Base-by-base conservation (phyloP, 1,140 invertebrate species). In the Samia ricini region DNA sequence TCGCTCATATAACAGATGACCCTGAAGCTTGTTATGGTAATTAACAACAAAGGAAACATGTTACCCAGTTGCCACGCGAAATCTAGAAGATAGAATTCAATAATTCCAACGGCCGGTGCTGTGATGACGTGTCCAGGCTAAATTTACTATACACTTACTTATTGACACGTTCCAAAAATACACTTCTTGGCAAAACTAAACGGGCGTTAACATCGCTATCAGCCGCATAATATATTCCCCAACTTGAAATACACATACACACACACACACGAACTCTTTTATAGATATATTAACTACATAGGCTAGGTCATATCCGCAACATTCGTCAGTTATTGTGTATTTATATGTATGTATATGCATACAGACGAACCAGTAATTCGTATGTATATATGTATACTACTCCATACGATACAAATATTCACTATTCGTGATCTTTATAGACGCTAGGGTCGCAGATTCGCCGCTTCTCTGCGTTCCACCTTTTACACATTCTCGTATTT, bases 141-240 rank as follows among this genome's bases (percentile, higher is more conserved):
- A 80, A 85, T 78, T 81, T 85, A 85, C 80, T 72, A 76, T 77
- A 82, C 79, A 84, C 83, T 85, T 84, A 85, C 74, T 87, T 88
- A 88, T 88, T 88, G 85, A 88, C 85, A 86, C 79, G 84, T 83
- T 87, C 85, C 84, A 85, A 87, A 88, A 88, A 88, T 88, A 88
- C 71, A 76, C 73, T 75, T 83, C 81, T 86, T 88, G 83, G 85
- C 85, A 86, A 88, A 88, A 84, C 85, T 79, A 83, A 77, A 88
- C 82, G 80, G 79, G 72, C 79, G 79, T 83, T 85, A 83, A 85
- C 82, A 83, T 75, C 72, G 82, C 77, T 85, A 85, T 85, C 80
- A 81, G 77, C 71, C 78, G 76, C 78, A 79, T 85, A 76, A 81
- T 81, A n/a, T n/a, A n/a, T n/a, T 69, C 77, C 71, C 66, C 71